Evolutionary conservation across 2,797 vertebrate species (phyloP).

Genomic region (Pseudochirops cupreus): DNA sequence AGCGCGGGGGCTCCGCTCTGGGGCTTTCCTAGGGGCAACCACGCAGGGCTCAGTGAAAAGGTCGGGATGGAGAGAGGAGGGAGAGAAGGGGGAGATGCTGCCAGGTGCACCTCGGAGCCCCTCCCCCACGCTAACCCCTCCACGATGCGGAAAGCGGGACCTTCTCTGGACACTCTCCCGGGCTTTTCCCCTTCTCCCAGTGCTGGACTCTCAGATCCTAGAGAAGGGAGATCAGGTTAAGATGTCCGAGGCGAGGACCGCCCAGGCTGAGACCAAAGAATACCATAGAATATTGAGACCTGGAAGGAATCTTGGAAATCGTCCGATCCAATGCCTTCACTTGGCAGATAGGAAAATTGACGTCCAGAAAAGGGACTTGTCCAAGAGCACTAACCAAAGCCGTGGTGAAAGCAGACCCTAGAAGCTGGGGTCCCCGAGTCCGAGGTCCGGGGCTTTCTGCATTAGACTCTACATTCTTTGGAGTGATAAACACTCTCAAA

Average conservation of each 20-base stretch:
- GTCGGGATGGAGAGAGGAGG: conserved; percentile 39
- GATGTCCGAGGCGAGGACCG: background rate
- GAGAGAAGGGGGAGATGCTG: background rate
- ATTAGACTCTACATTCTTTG: background rate
- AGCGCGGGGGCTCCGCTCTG: background rate
- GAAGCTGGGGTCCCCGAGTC: background rate
- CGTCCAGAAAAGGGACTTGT: background rate
- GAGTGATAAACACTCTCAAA: background rate
- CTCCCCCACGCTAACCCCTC: background rate
- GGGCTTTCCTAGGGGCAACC: conserved; percentile 68
- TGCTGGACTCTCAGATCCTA: background rate
- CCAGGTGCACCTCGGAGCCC: background rate
- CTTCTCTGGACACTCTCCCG: background rate
- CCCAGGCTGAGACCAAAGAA: background rate
- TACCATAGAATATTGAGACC: background rate
- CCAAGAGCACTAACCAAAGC: background rate
- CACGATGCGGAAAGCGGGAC: background rate
- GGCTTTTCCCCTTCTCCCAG: background rate
- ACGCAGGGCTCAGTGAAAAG: conserved; percentile 61
- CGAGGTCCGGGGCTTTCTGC: background rate
- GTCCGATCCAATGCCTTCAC: background rate
- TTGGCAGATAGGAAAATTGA: background rate
- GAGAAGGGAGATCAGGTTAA: background rate
- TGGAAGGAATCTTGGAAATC: background rate
- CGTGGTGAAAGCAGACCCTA: too few relatives aligned